Percentiles rank a stretch among this genome's conserved stretches.
Conservation (phyloP, 2,797 vertebrate species). For the Todus mexicanus region DNA sequence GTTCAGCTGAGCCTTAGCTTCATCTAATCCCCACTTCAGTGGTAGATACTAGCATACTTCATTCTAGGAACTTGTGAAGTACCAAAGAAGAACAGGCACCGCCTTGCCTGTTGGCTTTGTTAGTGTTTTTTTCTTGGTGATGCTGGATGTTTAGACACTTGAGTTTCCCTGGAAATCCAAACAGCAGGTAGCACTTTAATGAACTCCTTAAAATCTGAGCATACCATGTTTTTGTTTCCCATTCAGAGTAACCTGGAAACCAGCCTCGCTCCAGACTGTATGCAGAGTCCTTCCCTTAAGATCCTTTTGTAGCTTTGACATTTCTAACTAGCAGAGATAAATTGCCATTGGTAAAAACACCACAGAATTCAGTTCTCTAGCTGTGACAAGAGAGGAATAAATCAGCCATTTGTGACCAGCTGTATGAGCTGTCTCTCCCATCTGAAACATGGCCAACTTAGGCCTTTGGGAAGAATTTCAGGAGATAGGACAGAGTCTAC, state of each 20-base stretch:
- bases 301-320: neutral
- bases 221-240: neutral
- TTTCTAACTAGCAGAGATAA: neutral
- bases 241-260: neutral
- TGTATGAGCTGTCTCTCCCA: neutral
- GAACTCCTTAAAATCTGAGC: neutral
- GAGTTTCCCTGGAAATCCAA: neutral
- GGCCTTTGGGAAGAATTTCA: neutral
- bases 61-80: neutral
- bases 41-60: neutral
- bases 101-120: neutral
- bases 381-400: neutral
- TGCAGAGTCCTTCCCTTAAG: accelerated
- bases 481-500: neutral
- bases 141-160: neutral
- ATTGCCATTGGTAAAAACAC: neutral
- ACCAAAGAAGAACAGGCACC: neutral
- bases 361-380: neutral
- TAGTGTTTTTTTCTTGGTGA: neutral
- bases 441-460: neutral
- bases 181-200: neutral
- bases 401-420: neutral
- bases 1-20: neutral
- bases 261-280: neutral
- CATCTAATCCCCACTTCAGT: constrained; percentile 4